These are phyloP conservation scores for Orestias chungarensis DNA, from an alignment of 2,797 vertebrate genomes.

Conservation along the genomic window DNA sequence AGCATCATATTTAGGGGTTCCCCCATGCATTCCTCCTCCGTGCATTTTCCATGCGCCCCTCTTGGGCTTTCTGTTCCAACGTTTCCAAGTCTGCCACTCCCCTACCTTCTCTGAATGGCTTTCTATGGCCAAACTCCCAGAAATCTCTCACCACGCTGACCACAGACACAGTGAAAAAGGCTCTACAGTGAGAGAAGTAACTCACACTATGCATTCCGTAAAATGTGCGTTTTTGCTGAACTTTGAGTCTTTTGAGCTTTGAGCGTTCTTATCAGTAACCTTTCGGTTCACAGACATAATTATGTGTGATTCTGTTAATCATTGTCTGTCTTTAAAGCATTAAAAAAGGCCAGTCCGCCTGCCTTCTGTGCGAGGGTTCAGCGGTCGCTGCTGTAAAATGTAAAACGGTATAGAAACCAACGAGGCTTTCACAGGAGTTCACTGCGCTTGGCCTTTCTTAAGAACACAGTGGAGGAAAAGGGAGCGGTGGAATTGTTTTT, in stretches of 20 bases:
- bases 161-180: constrained; percentile 33
- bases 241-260: constrained; percentile 9
- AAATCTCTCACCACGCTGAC: constrained; percentile 41
- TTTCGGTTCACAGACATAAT: constrained; percentile 3
- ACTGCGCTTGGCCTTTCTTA: constrained; percentile 38
- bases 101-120: constrained; percentile 23
- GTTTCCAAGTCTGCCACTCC: constrained; percentile 37
- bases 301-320: constrained; percentile 6
- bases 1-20: constrained; percentile 60
- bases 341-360: not conserved
- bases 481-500: constrained; percentile 71
- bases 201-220: constrained; percentile 13
- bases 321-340: constrained; percentile 16
- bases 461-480: constrained; percentile 40
- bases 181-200: constrained; percentile 19
- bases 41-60: constrained; percentile 50
- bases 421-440: constrained; percentile 32
- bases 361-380: constrained; percentile 15
- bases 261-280: constrained; percentile 10
- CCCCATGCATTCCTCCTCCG: constrained; percentile 42
- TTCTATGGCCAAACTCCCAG: constrained; percentile 38
- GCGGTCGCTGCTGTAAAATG: constrained; percentile 29
- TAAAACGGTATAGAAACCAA: constrained; percentile 26
- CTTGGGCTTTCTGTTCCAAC: constrained; percentile 36
- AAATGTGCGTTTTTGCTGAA: constrained; percentile 10